Evolutionary conservation across 2,113 vertebrate species (phyloP), one percentile per base, ranked within the genome.

Genomic region (Notarius quadriscutis): DNA sequence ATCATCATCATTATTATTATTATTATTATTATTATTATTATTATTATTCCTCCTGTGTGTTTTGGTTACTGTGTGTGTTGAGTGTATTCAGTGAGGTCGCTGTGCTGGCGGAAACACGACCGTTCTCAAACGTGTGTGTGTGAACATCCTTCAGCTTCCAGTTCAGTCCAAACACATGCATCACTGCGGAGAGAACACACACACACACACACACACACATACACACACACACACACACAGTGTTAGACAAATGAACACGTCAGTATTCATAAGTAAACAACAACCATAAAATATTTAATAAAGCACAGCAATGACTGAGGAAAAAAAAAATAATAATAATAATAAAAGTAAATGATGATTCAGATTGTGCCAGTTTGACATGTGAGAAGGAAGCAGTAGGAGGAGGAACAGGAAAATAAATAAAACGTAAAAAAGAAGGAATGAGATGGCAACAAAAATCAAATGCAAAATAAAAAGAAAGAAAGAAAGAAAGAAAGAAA

Each of bases 131-230:
- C 5, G 96, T 95, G 93, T 97, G 96, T 89, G 96, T 96, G 92
- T 97, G 96, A 74, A 95, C 95, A 93, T 97, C 96, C 90, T 97
- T 96, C 84, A 97, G 93, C 91, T 97, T 97, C 97, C 97, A 97
- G 93, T 97, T 97, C 94, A 97, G 96, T 93, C 97, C 96, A 94
- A 97, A 96, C 3, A 97, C 95, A 93, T 97, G 96, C 97, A 97
- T 97, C 91, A 96, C 98, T 99, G 88, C 50, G 92, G 90, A 89
- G 94, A 50, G 84, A 65, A 83, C 10, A 75, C 22, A 90, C 41
- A 90, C 62, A 87, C 18, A 82, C 53, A n/a, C 22, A 83, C 67
- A 81, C 67, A 51, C 74, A n/a, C 74, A 51, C 65, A 80, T 55
- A 30, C n/a, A 30, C 65, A 3, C 20, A 9, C 7, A 2, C 7